phyloP scores from a whole-genome alignment of 2,888 invertebrate genomes.

The Acrobasis repandana region DNA sequence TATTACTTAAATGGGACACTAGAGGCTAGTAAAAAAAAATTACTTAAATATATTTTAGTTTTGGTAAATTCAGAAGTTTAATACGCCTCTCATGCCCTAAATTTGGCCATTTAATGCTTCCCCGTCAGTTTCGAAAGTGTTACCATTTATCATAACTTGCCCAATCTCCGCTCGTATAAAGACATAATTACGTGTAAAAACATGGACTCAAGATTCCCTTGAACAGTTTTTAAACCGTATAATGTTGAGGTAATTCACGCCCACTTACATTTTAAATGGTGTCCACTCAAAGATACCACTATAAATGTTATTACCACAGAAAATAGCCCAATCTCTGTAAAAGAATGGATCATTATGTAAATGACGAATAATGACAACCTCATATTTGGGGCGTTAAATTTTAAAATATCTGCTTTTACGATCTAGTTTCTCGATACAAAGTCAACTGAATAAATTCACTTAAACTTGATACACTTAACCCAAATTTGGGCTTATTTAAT shows the following conservation, averaged over 20 bases:
- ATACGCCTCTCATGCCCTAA: slow-evolving; percentile 1
- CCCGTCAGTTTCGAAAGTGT: slow-evolving; percentile 23
- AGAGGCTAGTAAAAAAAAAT: too few relatives aligned
- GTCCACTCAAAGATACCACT: slow-evolving; percentile 38
- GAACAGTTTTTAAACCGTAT: slow-evolving; percentile 33
- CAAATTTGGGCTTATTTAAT: slow-evolving; percentile 26
- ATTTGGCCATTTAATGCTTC: neutral
- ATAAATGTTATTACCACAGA: slow-evolving; percentile 43
- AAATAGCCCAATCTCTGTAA: slow-evolving; percentile 47
- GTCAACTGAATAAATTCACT: slow-evolving; percentile 14
- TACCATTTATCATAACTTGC: slow-evolving; percentile 37
- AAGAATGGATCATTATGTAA: slow-evolving; percentile 61
- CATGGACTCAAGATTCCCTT: slow-evolving; percentile 40
- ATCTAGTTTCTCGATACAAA: slow-evolving; percentile 27
- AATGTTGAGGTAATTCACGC: slow-evolving; percentile 48
- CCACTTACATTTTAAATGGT: slow-evolving; percentile 52
- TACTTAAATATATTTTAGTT: too few relatives aligned
- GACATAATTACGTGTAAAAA: slow-evolving; percentile 41
- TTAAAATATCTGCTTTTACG: slow-evolving; percentile 32
- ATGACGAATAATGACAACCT: slow-evolving; percentile 53
- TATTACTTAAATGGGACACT: too few relatives aligned
- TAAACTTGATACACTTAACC: slow-evolving; percentile 25
- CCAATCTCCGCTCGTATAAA: slow-evolving; percentile 33
- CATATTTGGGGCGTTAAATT: slow-evolving; percentile 38
- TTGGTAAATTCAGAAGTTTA: neutral